Conservation (phyloP, 2,113 vertebrate genomes). For the Etia nguti region DNA sequence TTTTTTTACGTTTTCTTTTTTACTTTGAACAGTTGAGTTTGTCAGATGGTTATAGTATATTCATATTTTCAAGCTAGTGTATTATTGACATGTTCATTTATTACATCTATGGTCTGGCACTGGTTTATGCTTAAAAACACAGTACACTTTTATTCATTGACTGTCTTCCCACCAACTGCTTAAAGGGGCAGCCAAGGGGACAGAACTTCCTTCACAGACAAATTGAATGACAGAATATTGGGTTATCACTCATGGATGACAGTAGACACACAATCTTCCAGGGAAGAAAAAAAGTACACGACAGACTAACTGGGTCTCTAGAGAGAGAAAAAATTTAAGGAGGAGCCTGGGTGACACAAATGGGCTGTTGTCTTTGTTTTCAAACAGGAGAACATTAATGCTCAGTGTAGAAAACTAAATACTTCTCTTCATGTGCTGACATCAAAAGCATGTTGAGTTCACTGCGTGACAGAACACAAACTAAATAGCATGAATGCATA, state of each 20-base stretch:
- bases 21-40: neutral
- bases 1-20: neutral
- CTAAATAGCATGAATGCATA: neutral
- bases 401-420: neutral
- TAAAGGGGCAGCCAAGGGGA: neutral
- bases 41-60: neutral
- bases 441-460: neutral
- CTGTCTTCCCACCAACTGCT: neutral
- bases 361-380: neutral
- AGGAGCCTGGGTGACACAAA: neutral
- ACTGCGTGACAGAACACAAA: neutral
- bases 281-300: neutral
- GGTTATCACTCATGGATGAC: neutral
- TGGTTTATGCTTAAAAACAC: neutral
- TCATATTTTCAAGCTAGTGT: neutral
- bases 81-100: neutral
- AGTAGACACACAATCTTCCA: neutral
- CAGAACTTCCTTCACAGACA: neutral
- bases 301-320: neutral
- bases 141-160: neutral
- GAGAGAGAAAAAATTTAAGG: neutral
- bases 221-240: constrained; percentile 9
- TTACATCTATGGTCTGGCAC: neutral
- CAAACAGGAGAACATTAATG: neutral
- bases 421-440: neutral